Conservation (phyloP, 2,797 vertebrate species). For the Phoeniculus purpureus region DNA sequence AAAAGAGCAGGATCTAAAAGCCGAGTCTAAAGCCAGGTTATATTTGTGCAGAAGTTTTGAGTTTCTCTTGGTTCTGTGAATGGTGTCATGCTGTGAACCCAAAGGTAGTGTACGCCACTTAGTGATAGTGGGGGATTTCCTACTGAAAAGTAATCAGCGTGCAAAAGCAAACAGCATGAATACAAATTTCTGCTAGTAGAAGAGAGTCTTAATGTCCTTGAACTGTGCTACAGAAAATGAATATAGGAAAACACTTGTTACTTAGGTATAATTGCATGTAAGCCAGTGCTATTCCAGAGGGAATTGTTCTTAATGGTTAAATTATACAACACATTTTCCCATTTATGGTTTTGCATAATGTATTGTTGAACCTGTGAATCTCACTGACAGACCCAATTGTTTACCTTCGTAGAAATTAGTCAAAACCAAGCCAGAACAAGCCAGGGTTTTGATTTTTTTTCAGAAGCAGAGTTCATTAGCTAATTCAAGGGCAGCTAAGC, state of each 20-base stretch:
- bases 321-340: not conserved
- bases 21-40: not conserved
- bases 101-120: not conserved
- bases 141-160: not conserved
- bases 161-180: conserved; percentile 9
- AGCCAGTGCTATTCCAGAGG: not conserved
- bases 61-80: not conserved
- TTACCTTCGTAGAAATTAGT: not conserved
- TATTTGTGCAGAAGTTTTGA: not conserved
- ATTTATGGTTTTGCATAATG: not conserved
- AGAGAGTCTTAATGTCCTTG: conserved; percentile 32
- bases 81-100: not conserved
- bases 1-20: not conserved
- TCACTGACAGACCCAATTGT: not conserved
- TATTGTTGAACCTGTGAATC: not conserved
- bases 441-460: not conserved
- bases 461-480: not conserved
- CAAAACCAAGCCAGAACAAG: not conserved
- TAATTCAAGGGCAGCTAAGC: conserved; percentile 36
- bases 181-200: conserved; percentile 18
- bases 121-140: not conserved
- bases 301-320: conserved; percentile 19
- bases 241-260: conserved; percentile 2
- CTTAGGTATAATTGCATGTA: conserved; percentile 12
- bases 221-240: conserved; percentile 18